Conservation (phyloP, 2,113 vertebrate genomes). For the Cyanistes caeruleus region DNA sequence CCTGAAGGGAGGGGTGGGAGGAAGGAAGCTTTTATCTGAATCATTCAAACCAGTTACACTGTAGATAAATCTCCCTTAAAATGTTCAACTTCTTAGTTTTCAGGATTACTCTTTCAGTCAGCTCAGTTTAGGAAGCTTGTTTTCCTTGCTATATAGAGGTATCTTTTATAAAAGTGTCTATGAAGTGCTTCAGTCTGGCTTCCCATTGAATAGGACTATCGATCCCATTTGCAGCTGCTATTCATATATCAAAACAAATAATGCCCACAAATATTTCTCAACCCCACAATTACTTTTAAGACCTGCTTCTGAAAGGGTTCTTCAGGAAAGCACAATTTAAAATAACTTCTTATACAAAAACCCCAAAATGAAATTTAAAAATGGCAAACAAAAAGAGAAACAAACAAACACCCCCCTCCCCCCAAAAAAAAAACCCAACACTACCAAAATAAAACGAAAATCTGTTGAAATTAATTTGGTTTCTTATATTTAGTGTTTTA, state of each 20-base stretch:
- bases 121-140: background rate
- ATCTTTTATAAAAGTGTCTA: background rate
- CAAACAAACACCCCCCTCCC: fast-evolving
- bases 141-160: background rate
- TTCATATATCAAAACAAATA: background rate
- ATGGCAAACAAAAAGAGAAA: background rate
- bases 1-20: background rate
- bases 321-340: background rate
- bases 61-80: background rate
- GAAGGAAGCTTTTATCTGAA: background rate
- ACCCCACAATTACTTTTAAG: background rate
- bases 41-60: background rate
- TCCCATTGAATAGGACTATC: background rate
- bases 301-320: background rate
- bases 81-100: background rate
- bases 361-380: background rate
- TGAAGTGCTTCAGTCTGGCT: background rate
- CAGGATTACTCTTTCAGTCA: background rate
- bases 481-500: background rate
- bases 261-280: background rate
- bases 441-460: background rate
- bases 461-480: background rate
- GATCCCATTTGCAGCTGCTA: background rate
- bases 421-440: fast-evolving
- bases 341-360: background rate